Base-by-base conservation (phyloP, 2,797 vertebrate genomes). In the Gobionotothen gibberifrons region DNA sequence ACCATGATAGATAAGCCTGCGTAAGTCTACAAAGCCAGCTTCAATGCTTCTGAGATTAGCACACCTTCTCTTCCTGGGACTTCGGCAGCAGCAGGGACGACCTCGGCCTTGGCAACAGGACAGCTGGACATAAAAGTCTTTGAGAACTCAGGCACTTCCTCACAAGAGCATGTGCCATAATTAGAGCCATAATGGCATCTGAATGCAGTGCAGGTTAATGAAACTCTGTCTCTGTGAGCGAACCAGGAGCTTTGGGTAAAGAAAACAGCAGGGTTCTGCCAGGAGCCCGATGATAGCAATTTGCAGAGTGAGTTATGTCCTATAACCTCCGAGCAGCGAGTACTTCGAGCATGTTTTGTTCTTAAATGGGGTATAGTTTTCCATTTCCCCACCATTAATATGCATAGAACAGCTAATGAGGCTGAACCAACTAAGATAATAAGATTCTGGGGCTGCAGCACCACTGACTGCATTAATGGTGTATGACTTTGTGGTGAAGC, bases 231-330 rank as follows among this genome's bases (percentile, higher is more conserved):
- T 92, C 88, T 80, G 90, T 67, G 51, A 93, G 87, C 90, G 84
- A 93, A 93, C 91, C 82, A 78, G 89, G 91, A 92, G 92, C 93
- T 93, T 89, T 94, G 93, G 92, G 93, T 90, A 91, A 90, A 91
- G 92, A 85, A 93, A 93, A 92, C 94, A 93, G 93, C 90, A 74
- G 94, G 94, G 86, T 87, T 93, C 94, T 94, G 93, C 92, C 93
- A 95, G 86, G 71, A 92, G 93, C 93, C 47, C 93, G 86, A 91
- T 92, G 92, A 94, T 92, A 88, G 93, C 94, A 95, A 95, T 95
- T 95, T 95, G 92, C 92, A 87, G 93, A 93, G 90, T 94, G 94
- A 95, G 92, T 95, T 94, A 95, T 95, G 93, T 93, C 90, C 91
- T 88, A 83, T 88, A 93, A 90, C 91, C 88, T 87, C 81, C 64